Conservation (phyloP, 2,113 vertebrate genomes). For the Paralichthys olivaceus region DNA sequence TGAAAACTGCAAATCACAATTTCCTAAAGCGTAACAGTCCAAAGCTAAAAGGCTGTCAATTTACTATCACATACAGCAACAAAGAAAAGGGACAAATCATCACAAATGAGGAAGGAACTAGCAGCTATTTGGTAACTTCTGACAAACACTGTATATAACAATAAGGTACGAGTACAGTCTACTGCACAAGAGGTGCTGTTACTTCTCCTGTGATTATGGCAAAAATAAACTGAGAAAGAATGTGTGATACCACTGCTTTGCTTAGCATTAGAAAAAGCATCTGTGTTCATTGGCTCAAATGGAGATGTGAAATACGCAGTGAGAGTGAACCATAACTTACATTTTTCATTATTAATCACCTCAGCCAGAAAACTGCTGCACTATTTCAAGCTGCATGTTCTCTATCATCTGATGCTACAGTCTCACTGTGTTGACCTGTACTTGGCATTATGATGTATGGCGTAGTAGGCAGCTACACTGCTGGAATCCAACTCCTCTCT, state of each 20-base stretch:
- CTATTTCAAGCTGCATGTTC: slow-evolving; percentile 24
- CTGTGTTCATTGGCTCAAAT: neutral
- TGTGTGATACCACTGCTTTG: neutral
- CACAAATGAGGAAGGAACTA: neutral
- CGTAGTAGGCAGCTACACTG: slow-evolving; percentile 23
- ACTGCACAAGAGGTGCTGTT: slow-evolving; percentile 8
- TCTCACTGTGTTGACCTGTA: slow-evolving; percentile 33
- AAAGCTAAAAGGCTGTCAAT: neutral
- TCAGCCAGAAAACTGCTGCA: neutral
- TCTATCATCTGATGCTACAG: slow-evolving; percentile 17
- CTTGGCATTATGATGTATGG: slow-evolving; percentile 31
- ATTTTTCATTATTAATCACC: slow-evolving; percentile 5
- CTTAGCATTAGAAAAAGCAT: neutral
- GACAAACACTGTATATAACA: neutral
- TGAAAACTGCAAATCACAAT: too few relatives aligned
- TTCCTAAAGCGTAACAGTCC: neutral
- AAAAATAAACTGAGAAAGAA: neutral
- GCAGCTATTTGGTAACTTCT: neutral
- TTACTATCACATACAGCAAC: neutral
- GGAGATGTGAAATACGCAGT: slow-evolving; percentile 3
- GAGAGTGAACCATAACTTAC: neutral
- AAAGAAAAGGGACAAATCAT: neutral
- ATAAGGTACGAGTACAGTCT: neutral
- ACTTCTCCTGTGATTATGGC: neutral
- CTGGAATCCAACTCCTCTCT: slow-evolving; percentile 23